Evolutionary conservation across 2,888 invertebrate species (phyloP).

Genomic region (Crocallis elinguaria): DNA sequence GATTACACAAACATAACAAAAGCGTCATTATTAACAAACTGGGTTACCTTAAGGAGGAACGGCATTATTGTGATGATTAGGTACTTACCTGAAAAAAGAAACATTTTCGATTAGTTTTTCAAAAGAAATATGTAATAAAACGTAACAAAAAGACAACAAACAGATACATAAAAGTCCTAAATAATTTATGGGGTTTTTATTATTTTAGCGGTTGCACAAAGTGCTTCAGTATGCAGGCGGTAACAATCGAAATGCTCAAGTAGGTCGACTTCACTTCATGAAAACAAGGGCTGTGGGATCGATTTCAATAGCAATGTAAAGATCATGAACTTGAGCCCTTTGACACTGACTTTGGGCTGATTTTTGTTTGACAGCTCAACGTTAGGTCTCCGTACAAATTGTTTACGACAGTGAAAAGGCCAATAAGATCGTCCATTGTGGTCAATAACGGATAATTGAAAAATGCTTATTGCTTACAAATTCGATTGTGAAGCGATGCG

Average conservation of each 20-base stretch:
- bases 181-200: conserved; percentile 56
- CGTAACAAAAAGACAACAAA: conserved; percentile 25
- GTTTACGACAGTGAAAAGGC: conserved; percentile 73
- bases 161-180: conserved; percentile 14
- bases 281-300: conserved; percentile 56
- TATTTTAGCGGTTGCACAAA: conserved; percentile 63
- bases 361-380: conserved; percentile 42
- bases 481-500: conserved; percentile 75
- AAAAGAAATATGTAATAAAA: conserved; percentile 30
- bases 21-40: conserved; percentile 25
- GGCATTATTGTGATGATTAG: conserved; percentile 39
- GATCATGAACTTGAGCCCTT: conserved; percentile 32
- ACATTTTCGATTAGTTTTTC: conserved; percentile 33
- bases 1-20: conserved; percentile 21
- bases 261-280: conserved; percentile 61
- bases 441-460: conserved; percentile 82
- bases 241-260: conserved; percentile 67
- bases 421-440: conserved; percentile 76
- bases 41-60: conserved; percentile 36
- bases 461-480: conserved; percentile 79
- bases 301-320: conserved; percentile 41
- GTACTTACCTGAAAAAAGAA: conserved; percentile 74
- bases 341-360: conserved; percentile 41
- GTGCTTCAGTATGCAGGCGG: conserved; percentile 60
- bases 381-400: conserved; percentile 61